phyloP scores from a whole-genome alignment of 2,888 invertebrate species.

The Trissolcus brochymenae region DNA sequence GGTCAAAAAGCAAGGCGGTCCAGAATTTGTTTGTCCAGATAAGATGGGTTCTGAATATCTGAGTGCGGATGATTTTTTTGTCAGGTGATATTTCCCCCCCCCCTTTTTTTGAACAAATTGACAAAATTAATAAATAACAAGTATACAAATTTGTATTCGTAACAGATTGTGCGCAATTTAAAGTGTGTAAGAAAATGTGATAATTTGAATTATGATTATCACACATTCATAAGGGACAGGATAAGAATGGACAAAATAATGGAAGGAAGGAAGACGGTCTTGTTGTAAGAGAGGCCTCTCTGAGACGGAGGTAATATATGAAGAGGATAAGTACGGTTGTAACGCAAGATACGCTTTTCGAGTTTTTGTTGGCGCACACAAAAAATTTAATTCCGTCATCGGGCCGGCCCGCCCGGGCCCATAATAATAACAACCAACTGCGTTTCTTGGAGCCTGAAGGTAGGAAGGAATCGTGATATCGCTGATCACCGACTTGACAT shows the following conservation, averaged over 20 bases:
- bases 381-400: conserved; percentile 43
- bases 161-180: too few relatives aligned
- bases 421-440: conserved; percentile 32
- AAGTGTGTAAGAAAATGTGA: too few relatives aligned
- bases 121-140: too few relatives aligned
- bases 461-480: conserved; percentile 22
- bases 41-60: too few relatives aligned
- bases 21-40: too few relatives aligned
- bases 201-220: too few relatives aligned
- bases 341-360: conserved; percentile 21
- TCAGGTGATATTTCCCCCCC: too few relatives aligned
- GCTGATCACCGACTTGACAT: conserved; percentile 25
- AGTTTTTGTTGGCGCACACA: conserved; percentile 16
- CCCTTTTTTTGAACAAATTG: too few relatives aligned
- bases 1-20: neutral
- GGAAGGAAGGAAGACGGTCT: neutral
- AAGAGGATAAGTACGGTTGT: conserved; percentile 12
- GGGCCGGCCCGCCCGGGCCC: conserved; percentile 33
- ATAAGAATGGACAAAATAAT: too few relatives aligned
- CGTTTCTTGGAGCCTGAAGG: conserved; percentile 25
- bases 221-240: too few relatives aligned
- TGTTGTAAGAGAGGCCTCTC: neutral
- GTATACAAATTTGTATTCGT: too few relatives aligned
- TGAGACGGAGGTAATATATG: conserved; percentile 7
- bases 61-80: too few relatives aligned